Percentiles rank a stretch among this genome's conserved stretches.
phyloP scores from a whole-genome alignment of 2,888 invertebrate genomes.

The Noctua pronuba region DNA sequence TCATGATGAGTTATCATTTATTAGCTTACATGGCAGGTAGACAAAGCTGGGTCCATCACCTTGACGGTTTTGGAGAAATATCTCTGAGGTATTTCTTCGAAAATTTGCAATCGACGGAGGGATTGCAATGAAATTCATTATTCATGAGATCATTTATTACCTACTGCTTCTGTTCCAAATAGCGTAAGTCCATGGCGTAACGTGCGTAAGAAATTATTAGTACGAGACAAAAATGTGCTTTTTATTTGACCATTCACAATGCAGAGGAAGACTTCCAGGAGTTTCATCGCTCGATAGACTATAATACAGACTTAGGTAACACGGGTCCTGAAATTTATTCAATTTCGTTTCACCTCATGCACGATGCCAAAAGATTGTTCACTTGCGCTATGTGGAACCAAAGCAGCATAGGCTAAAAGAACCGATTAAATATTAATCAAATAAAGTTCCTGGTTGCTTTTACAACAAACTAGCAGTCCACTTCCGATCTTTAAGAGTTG shows the following conservation, averaged over 20 bases:
- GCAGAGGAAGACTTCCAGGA: background rate
- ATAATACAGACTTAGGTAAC: background rate
- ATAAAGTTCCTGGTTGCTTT: background rate
- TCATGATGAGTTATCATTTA: slow-evolving; percentile 14
- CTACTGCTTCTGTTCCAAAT: slow-evolving; percentile 33
- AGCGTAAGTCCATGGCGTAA: background rate
- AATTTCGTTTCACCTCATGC: background rate
- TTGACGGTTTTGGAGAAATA: background rate
- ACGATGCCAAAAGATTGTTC: background rate
- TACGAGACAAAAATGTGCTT: background rate
- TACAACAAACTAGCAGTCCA: slow-evolving; percentile 20
- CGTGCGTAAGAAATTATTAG: background rate
- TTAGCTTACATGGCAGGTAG: slow-evolving; percentile 19
- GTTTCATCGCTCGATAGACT: background rate
- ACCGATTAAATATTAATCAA: background rate
- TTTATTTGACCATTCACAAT: background rate
- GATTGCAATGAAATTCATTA: slow-evolving; percentile 1
- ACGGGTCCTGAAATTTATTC: background rate
- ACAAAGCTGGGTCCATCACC: slow-evolving; percentile 13
- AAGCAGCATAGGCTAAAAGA: slow-evolving; percentile 29
- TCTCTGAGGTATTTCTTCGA: background rate
- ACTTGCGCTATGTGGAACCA: slow-evolving; percentile 15
- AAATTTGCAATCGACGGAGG: slow-evolving; percentile 45
- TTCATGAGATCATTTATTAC: background rate
- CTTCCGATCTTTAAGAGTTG: slow-evolving; percentile 14